Base-by-base conservation (phyloP, 1,140 invertebrate genomes). In the Hormaphis cornu region DNA sequence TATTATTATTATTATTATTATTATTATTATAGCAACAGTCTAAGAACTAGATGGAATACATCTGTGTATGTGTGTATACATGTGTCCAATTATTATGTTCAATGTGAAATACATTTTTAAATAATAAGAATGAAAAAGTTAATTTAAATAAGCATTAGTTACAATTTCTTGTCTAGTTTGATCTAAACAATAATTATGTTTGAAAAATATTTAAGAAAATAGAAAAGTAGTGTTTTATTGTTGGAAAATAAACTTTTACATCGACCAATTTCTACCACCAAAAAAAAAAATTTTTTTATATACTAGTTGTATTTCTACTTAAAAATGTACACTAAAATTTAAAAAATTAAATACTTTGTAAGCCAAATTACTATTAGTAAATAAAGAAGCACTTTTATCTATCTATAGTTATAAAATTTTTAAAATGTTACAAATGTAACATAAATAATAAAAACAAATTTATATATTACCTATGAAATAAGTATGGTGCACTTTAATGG, bases 311-410 rank as follows among this genome's bases (percentile, higher is more conserved):
- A 44, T 56, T 50, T 35, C 44, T 66, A 66, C 61, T 50, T 48
- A 50, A 48, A 61, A 66, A 33, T 35, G 50, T 20, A 63, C 40
- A 66, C 26, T 63, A 63, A 35, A 5, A 48, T 24, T 50, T 14
- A 46, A 1, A 20, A 48, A 61, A 50, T 3, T 5, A 20, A 14
- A 35, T 33, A 16, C 26, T 66, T 7, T 48, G 28, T 16, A 63
- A 66, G 61, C 61, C n/a, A 66, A 66, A 66, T 66, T 48, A 63
- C 26, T 66, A 66, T 66, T 66, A 66, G 61, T 66, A 48, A 48
- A 50, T 48, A 66, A 66, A 50, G 20, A 66, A 66, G 61, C 61
- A 66, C n/a, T 14, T 3, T 66, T 26, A 48, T 10, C 44, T 48
- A 50, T 58, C 40, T 24, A 35, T 35, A 54, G 18, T 58, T n/a